Evolutionary conservation across 2,888 invertebrate genomes (phyloP), one percentile per base, ranked within the genome.

Genomic region (Elegia similella): DNA sequence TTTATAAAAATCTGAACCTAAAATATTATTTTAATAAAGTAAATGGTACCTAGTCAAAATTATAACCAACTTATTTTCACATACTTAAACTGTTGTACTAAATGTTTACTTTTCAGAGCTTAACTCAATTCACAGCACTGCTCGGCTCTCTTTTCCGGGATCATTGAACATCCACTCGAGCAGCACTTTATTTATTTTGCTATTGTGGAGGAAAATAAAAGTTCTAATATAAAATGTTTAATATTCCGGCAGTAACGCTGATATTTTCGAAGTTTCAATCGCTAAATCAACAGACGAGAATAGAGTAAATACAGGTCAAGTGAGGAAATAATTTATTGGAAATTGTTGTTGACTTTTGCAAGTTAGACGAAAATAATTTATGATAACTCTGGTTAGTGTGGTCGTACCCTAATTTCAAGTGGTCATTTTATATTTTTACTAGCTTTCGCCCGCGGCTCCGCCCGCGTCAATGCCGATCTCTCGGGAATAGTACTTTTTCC

Each of bases 141-240:
- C 12, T n/a, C 38, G 38, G 38, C 62, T 62, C 60, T 61, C 52
- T 57, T 62, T 67, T 64, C 55, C 56, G 59, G 64, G 67, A 67
- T 68, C 70, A 71, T 65, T 71, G 67, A 67, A 66, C 69, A 67
- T 67, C 67, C 63, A 64, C 60, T 70, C 64, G 63, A 58, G 67
- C 63, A 61, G 62, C 60, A 58, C 62, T 58, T 43, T 56, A 53
- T 63, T 63, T 63, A 70, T 64, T 65, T 62, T 50, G 52, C 65
- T 62, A 63, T 68, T 70, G 65, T 67, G 59, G 61, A 61, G 59
- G 61, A 65, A 68, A 68, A 66, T 69, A 68, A 64, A 60, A 60
- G 55, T 42, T 6, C 16, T 42, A n/a, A 34, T 15, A 48, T 48
- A 29, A 12, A 48, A 13, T 30, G 13, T 38, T 38, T n/a, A 38